phyloP scores from a whole-genome alignment of 2,113 vertebrate species.

The Chauna torquata region DNA sequence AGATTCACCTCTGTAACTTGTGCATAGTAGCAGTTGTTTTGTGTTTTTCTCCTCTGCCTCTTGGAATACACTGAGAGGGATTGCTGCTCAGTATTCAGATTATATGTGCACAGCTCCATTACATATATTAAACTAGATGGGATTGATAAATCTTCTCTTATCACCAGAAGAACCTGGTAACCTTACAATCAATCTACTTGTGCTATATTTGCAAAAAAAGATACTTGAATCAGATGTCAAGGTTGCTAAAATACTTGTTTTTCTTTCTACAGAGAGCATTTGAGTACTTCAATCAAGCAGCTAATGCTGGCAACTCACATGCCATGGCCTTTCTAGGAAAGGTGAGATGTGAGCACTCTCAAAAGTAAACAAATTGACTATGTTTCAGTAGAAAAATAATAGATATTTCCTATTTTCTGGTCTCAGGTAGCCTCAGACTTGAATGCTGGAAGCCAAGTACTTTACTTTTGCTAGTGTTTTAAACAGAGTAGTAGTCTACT shows the following conservation, averaged over 20 bases:
- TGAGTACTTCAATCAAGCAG: constrained; percentile 97
- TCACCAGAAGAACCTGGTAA: background rate
- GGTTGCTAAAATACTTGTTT: background rate
- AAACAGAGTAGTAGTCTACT: background rate
- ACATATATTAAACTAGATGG: background rate
- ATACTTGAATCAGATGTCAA: background rate
- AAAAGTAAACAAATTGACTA: background rate
- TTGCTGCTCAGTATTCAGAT: background rate
- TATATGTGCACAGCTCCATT: background rate
- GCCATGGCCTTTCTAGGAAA: constrained; percentile 99
- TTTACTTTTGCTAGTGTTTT: background rate
- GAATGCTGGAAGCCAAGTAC: background rate
- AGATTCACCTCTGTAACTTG: background rate
- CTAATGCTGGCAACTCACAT: constrained; percentile 95
- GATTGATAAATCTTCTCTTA: background rate
- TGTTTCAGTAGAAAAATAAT: background rate
- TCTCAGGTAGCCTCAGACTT: background rate
- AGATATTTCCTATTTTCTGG: background rate
- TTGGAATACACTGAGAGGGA: background rate
- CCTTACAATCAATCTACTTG: background rate
- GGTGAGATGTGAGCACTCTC: constrained; percentile 65
- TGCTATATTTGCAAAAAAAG: background rate
- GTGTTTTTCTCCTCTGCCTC: background rate
- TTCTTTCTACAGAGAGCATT: constrained; percentile 87
- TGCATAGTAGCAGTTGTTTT: background rate